A percentile compares a stretch with the other conserved stretches of the same genome.
phyloP scores from a whole-genome alignment of 2,797 vertebrate genomes.

The Galaxias olidus region DNA sequence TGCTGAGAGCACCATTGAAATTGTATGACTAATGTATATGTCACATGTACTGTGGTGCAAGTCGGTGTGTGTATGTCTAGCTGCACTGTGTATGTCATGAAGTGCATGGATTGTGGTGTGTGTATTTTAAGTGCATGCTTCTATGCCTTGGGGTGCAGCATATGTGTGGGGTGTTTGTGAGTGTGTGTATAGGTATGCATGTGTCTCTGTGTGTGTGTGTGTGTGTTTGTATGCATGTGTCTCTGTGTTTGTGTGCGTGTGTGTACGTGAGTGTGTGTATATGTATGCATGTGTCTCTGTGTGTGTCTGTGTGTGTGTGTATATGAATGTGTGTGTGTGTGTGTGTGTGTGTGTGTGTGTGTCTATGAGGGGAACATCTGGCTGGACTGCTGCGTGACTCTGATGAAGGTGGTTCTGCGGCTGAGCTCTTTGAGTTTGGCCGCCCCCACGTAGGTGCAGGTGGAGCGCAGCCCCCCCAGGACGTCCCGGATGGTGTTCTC shows the following conservation, averaged over 20 bases:
- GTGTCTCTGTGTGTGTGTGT: constrained; percentile 12
- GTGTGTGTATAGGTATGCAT: too few species aligned
- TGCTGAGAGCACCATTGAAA: too few species aligned
- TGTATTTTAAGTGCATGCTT: too few species aligned
- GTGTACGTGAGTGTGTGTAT: background rate
- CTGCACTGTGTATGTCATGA: background rate
- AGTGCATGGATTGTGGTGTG: too few species aligned
- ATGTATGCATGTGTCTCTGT: background rate
- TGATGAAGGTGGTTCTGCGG: constrained; percentile 93
- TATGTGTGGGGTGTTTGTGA: too few species aligned
- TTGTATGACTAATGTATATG: too few species aligned
- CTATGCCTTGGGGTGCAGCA: too few species aligned
- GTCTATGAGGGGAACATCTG: constrained; percentile 82
- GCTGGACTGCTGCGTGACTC: constrained; percentile 96
- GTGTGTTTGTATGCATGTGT: background rate
- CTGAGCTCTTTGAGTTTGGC: constrained; percentile 97
- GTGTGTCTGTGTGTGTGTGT: constrained; percentile 1
- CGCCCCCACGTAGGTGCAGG: constrained; percentile 97
- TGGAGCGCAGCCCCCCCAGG: constrained; percentile 92
- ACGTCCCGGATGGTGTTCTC: constrained; percentile 94
- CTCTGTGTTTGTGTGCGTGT: background rate
- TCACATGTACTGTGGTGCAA: too few species aligned
- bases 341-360: background rate
- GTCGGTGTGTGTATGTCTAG: background rate
- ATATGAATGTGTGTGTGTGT: background rate